Evolutionary conservation across 2,797 vertebrate species (phyloP).

Genomic region (Pterois miles): DNA sequence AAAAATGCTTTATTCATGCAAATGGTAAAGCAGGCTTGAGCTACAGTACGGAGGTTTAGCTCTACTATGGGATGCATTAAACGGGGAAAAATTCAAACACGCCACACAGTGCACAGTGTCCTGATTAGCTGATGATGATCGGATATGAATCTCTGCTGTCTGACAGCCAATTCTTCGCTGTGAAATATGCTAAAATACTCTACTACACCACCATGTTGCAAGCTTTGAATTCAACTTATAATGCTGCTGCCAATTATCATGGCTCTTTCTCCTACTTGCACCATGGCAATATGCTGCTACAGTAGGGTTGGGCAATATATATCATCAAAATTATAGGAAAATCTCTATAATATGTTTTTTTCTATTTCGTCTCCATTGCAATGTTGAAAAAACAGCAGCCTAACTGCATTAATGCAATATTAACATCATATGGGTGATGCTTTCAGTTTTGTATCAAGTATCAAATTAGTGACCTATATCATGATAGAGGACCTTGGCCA

Average conservation of each 20-base stretch:
- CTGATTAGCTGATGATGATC: slow-evolving; percentile 5
- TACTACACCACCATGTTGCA: neutral
- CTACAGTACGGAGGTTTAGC: neutral
- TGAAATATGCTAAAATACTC: neutral
- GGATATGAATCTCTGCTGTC: neutral
- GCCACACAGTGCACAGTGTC: neutral
- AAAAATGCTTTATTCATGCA: slow-evolving; percentile 58
- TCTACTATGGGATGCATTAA: neutral
- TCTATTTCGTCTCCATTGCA: no score
- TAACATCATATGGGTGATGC: no score
- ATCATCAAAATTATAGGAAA: fast-evolving
- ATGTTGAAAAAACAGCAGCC: no score
- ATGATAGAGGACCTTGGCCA: no score
- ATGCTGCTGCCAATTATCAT: neutral
- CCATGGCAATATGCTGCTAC: neutral
- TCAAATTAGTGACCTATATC: no score
- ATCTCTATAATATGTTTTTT: no score
- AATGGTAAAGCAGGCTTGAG: slow-evolving; percentile 4
- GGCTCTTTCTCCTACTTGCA: neutral
- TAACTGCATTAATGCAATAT: no score
- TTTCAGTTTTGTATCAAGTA: no score
- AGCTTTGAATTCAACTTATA: slow-evolving; percentile 3
- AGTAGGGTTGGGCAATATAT: neutral
- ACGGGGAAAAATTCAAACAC: neutral
- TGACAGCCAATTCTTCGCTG: neutral